Conservation (phyloP, 2,888 invertebrate genomes). For the Griposia aprilina region DNA sequence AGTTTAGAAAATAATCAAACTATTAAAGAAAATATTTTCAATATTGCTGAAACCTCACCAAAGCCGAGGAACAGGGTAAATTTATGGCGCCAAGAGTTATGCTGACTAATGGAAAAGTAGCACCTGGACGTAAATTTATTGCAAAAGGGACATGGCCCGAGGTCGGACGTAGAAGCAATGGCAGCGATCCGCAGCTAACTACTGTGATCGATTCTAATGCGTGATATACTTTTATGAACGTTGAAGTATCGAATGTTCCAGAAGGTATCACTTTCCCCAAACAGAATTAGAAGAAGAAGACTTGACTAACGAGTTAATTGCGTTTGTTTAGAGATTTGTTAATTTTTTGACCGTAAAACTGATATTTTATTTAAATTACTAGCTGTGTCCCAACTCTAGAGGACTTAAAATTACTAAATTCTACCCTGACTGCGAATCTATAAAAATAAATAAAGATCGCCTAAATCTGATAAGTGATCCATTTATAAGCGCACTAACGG, state of each 20-base stretch:
- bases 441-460: neutral
- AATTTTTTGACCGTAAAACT: neutral
- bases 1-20: neutral
- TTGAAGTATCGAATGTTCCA: constrained; percentile 22
- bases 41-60: constrained; percentile 12
- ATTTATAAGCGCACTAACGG: neutral
- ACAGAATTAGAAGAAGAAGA: constrained; percentile 14
- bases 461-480: too few species aligned
- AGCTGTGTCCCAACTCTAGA: neutral
- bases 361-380: neutral
- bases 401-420: neutral
- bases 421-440: neutral
- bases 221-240: constrained; percentile 36
- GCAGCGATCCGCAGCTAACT: constrained; percentile 25
- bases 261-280: neutral
- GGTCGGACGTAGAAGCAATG: constrained; percentile 30
- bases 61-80: constrained; percentile 22
- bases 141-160: constrained; percentile 40
- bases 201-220: constrained; percentile 39
- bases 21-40: constrained; percentile 2
- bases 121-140: constrained; percentile 58
- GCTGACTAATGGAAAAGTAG: constrained; percentile 57
- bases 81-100: constrained; percentile 47
- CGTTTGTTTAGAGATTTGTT: neutral
- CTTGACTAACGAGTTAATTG: neutral